phyloP scores from a whole-genome alignment of 2,113 vertebrate species.

The Syrrhaptes paradoxus region DNA sequence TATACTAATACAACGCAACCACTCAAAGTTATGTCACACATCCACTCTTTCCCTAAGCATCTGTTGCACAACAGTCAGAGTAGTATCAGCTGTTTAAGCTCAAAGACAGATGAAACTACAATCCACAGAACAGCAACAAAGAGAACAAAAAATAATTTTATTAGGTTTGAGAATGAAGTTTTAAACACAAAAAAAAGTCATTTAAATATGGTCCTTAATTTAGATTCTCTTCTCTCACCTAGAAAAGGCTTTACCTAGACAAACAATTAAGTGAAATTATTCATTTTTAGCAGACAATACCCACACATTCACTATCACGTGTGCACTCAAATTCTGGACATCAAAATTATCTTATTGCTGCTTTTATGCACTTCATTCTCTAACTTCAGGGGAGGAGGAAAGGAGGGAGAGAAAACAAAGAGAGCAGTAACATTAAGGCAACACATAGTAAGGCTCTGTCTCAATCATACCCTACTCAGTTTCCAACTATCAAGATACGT shows the following conservation, averaged over 20 bases:
- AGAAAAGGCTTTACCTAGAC: background rate
- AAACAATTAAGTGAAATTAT: background rate
- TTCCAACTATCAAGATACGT: background rate
- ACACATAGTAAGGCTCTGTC: background rate
- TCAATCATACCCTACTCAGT: background rate
- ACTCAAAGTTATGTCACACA: background rate
- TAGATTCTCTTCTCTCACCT: background rate
- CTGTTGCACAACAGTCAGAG: background rate
- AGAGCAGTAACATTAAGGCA: background rate
- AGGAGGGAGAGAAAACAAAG: background rate
- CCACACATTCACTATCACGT: background rate
- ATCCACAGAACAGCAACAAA: background rate
- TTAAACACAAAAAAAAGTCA: background rate
- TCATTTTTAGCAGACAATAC: background rate
- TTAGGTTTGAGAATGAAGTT: background rate
- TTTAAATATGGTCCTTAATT: background rate
- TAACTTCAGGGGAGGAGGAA: rapidly evolving
- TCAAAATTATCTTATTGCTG: background rate
- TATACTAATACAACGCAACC: background rate
- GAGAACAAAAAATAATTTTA: background rate
- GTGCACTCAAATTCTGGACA: background rate
- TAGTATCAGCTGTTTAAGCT: conserved; percentile 10
- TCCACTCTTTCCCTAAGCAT: background rate
- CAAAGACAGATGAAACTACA: background rate
- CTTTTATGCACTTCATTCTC: background rate